A percentile compares a stretch with the other conserved stretches of the same genome.
Conservation (phyloP, 1,140 invertebrate genomes). For the Frieseomelitta varia region DNA sequence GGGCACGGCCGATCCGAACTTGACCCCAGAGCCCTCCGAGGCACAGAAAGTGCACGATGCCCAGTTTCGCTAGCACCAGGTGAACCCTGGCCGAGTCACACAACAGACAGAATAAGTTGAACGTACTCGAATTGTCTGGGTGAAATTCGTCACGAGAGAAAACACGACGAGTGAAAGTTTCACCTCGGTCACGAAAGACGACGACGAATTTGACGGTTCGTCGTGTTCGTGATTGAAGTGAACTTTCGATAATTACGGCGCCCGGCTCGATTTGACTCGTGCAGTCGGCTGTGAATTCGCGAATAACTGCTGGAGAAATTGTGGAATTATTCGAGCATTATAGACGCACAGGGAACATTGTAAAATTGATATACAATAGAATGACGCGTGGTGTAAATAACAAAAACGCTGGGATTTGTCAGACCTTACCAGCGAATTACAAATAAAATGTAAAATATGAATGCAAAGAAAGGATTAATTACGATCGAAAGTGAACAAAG, state of each 20-base stretch:
- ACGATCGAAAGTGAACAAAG: too few relatives aligned
- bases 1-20: conserved; percentile 74
- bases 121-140: background rate
- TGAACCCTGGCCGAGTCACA: conserved; percentile 68
- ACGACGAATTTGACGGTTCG: background rate
- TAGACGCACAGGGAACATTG: too few relatives aligned
- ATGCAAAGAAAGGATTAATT: too few relatives aligned
- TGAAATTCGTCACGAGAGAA: conserved; percentile 22
- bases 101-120: background rate
- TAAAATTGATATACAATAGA: too few relatives aligned
- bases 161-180: conserved; percentile 9
- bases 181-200: background rate
- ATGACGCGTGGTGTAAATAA: too few relatives aligned
- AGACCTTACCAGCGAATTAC: too few relatives aligned
- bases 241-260: background rate
- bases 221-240: background rate
- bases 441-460: too few relatives aligned
- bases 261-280: background rate
- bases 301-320: background rate
- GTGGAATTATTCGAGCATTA: background rate
- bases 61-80: conserved; percentile 72
- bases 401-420: too few relatives aligned
- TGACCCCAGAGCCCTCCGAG: conserved; percentile 78
- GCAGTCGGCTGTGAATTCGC: too few relatives aligned
- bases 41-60: conserved; percentile 77